These are phyloP conservation scores for Microcebus jonahi DNA, from an alignment of 2,113 vertebrate genomes.

Conservation along the genomic window DNA sequence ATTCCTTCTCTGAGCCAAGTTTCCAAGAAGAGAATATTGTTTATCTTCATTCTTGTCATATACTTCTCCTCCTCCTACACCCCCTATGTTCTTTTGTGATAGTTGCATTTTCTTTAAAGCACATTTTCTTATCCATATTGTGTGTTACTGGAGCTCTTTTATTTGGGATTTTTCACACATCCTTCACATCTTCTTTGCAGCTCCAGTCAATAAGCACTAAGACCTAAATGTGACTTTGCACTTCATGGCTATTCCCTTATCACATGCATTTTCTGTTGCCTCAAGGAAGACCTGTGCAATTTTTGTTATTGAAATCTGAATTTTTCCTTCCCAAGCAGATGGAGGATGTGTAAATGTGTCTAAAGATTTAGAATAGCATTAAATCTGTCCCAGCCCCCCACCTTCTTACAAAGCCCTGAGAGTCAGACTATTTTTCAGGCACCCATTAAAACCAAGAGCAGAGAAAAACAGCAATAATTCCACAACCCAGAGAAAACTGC, in stretches of 20 bases:
- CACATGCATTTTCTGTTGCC: slow-evolving; percentile 80
- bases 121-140: slow-evolving; percentile 78
- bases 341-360: slow-evolving; percentile 83
- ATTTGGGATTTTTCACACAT: slow-evolving; percentile 83
- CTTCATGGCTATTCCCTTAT: slow-evolving; percentile 83
- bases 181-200: slow-evolving; percentile 82
- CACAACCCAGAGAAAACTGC: slow-evolving; percentile 69
- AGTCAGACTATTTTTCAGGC: slow-evolving; percentile 71
- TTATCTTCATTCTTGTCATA: slow-evolving; percentile 71
- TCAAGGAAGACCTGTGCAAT: slow-evolving; percentile 81
- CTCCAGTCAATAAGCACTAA: slow-evolving; percentile 78
- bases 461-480: slow-evolving; percentile 66
- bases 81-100: slow-evolving; percentile 66
- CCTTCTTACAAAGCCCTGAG: slow-evolving; percentile 64
- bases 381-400: slow-evolving; percentile 32
- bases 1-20: slow-evolving; percentile 13
- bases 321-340: slow-evolving; percentile 68
- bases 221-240: slow-evolving; percentile 81
- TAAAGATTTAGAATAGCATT: slow-evolving; percentile 83
- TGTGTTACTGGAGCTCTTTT: slow-evolving; percentile 75
- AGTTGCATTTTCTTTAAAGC: slow-evolving; percentile 72
- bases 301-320: slow-evolving; percentile 83
- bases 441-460: slow-evolving; percentile 69
- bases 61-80: neutral
- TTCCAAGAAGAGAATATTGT: slow-evolving; percentile 27